Percentiles rank a stretch among this genome's conserved stretches.
Conservation (phyloP, 2,888 invertebrate genomes). For the Nebria salina region DNA sequence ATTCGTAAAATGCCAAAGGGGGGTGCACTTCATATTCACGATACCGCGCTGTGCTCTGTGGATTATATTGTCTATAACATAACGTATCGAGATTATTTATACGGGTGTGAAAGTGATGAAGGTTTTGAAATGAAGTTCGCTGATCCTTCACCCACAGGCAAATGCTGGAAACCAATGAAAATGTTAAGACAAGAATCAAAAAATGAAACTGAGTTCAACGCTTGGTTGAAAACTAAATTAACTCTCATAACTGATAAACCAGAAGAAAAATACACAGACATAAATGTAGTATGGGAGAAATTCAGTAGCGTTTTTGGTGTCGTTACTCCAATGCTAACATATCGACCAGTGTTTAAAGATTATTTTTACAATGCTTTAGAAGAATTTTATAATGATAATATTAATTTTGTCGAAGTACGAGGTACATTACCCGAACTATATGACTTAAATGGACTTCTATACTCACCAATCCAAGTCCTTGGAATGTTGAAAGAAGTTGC, state of each 20-base stretch:
- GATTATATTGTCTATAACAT: constrained; percentile 70
- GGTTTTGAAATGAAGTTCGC: constrained; percentile 58
- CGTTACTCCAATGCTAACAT: constrained; percentile 64
- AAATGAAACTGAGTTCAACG: constrained; percentile 47
- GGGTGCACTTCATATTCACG: constrained; percentile 74
- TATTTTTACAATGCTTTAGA: constrained; percentile 66
- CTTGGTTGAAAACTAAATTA: constrained; percentile 53
- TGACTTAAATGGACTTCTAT: constrained; percentile 66
- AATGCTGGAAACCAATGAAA: constrained; percentile 65
- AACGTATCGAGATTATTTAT: constrained; percentile 71
- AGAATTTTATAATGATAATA: constrained; percentile 71
- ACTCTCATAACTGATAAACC: constrained; percentile 54
- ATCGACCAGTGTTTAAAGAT: constrained; percentile 67
- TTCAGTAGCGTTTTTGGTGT: constrained; percentile 66
- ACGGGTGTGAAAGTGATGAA: constrained; percentile 59
- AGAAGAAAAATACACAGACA: constrained; percentile 55
- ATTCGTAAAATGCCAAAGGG: constrained; percentile 79
- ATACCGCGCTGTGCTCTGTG: constrained; percentile 70
- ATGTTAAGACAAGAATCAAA: constrained; percentile 59
- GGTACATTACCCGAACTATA: constrained; percentile 67
- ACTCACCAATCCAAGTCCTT: constrained; percentile 64
- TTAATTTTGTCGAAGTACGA: constrained; percentile 71
- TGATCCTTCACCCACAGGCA: constrained; percentile 52
- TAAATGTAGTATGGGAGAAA: constrained; percentile 65
- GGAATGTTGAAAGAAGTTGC: constrained; percentile 64